phyloP scores from a whole-genome alignment of 2,797 vertebrate genomes.

The Sorex maritimensis region DNA sequence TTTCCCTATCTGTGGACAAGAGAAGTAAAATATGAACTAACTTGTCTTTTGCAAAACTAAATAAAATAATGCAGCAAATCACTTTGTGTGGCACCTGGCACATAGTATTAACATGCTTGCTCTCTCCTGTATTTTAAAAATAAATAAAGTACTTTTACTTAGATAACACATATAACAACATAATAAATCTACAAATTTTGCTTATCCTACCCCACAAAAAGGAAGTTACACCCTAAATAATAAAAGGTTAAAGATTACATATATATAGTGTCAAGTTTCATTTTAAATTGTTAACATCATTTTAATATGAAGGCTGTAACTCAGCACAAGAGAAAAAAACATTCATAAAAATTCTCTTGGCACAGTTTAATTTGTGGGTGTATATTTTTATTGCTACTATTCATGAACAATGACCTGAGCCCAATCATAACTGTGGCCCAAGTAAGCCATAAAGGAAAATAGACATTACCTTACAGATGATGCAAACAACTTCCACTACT shows the following conservation, averaged over 20 bases:
- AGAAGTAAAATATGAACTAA: not conserved
- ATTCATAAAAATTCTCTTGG: not conserved
- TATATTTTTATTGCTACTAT: conserved; percentile 27
- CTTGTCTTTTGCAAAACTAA: conserved; percentile 15
- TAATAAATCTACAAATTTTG: conserved; percentile 22
- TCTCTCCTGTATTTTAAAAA: conserved; percentile 36
- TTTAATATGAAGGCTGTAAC: not conserved
- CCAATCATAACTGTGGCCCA: not conserved
- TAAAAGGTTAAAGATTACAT: not conserved
- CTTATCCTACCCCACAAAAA: not conserved
- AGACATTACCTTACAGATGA: not conserved
- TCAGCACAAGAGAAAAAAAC: conserved; percentile 53
- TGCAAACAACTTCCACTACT: not conserved
- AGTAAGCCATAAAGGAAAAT: not conserved
- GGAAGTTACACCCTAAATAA: not conserved
- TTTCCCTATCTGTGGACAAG: not conserved
- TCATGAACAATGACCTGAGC: not conserved
- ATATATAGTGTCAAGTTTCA: not conserved
- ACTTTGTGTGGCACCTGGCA: not conserved
- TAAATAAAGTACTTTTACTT: conserved; percentile 23
- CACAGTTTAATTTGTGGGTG: conserved; percentile 40
- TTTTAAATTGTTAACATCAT: conserved; percentile 23
- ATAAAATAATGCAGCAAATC: not conserved
- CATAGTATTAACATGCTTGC: not conserved
- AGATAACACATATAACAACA: not conserved